Evolutionary conservation across 2,888 invertebrate genomes (phyloP), one percentile per base, ranked within the genome.

Genomic region (Macrostomum cliftonense): DNA sequence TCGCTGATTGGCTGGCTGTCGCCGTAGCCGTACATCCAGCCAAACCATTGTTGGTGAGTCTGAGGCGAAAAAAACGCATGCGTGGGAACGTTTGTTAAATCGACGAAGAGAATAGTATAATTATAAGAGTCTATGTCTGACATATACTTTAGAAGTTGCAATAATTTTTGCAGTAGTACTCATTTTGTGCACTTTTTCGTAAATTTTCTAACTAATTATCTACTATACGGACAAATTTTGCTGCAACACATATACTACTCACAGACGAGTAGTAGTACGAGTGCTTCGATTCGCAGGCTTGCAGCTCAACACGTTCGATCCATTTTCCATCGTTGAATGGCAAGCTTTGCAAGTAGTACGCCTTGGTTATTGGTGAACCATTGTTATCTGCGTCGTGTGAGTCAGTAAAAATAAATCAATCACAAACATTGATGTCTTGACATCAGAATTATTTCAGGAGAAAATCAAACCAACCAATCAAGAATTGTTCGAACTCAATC

Each of bases 311-410:
- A 81, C 77, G 75, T 81, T 83, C 69, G 83, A 87, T 2, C 45
- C 45, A 45, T 39, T 45, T n/a, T 37, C 36, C 38, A n/a, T 37
- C 17, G 9, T 7, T 17, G 21, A 21, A 37, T 7, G 45, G 45
- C 14, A 45, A 93, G 64, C 86, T 81, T 71, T 85, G 81, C 36
- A 95, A 74, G 14, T 85, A 77, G 60, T 82, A 83, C 1, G 86
- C 75, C 53, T 78, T 74, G 59, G 88, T 84, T 12, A 91, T 76
- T 44, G 73, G 66, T 2, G 78, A 64, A n/a, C 67, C 61, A 21
- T 71, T 67, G 51, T 68, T 70, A 57, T 74, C 77, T 77, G 58
- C 37, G 67, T n/a, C n/a, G n/a, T n/a, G n/a, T n/a, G n/a, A n/a
- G n/a, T n/a, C n/a, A 64, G 21, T 42, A 42, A 14, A 43, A 39